These are phyloP conservation scores for Cygnus buccinator DNA, from an alignment of 2,113 vertebrate genomes.

Conservation along the genomic window DNA sequence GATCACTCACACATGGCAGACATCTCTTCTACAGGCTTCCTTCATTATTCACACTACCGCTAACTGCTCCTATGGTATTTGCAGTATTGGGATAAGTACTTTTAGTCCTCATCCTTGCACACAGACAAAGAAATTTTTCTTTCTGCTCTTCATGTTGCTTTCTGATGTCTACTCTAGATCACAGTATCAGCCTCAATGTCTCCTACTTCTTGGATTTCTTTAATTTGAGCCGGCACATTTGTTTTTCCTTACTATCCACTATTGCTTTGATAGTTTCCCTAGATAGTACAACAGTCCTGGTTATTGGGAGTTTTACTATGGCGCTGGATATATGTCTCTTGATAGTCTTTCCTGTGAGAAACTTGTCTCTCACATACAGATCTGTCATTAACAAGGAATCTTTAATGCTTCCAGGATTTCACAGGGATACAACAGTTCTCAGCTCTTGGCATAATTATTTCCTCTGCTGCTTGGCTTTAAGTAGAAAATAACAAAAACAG, in stretches of 20 bases:
- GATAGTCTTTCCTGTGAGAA: background rate
- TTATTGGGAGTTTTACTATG: background rate
- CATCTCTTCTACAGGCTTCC: background rate
- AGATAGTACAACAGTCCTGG: background rate
- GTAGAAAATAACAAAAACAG: background rate
- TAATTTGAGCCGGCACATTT: background rate
- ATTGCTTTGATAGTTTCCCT: background rate
- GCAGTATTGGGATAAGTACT: background rate
- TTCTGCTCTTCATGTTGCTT: background rate
- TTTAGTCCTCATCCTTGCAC: background rate
- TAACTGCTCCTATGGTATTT: background rate
- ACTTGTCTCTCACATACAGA: background rate
- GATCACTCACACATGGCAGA: fast-evolving
- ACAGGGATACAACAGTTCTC: background rate
- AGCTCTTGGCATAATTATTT: background rate
- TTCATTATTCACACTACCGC: background rate
- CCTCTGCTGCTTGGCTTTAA: background rate
- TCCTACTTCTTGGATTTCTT: background rate
- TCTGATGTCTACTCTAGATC: background rate
- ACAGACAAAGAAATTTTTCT: background rate
- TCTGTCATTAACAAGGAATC: background rate
- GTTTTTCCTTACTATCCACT: background rate
- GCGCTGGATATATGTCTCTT: background rate
- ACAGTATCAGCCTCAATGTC: background rate
- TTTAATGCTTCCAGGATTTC: background rate